Evolutionary conservation across 2,113 vertebrate species (phyloP), one percentile per base, ranked within the genome.

Genomic region (Verasper variegatus): DNA sequence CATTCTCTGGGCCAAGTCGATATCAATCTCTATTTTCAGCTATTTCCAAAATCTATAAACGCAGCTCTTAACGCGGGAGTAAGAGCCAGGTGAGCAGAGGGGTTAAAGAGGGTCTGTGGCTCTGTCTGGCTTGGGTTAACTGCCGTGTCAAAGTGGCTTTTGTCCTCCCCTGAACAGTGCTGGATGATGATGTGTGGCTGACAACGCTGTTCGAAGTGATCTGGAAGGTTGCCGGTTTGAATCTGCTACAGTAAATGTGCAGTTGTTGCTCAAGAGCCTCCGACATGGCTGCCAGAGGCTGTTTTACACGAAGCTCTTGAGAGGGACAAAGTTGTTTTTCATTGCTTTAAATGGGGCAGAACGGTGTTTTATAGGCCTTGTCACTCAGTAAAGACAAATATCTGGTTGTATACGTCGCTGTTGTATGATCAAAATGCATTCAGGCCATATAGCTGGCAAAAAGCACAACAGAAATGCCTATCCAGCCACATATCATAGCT

Each of bases 401-500:
- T 81, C 5, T 61, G 23, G 35, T 72, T 74, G 63, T 78, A 49
- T 80, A 86, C 15, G 35, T 82, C 31, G 71, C 72, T 74, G 82
- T 40, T 42, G 68, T 68, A 5, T 31, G 76, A 90, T 85, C 83
- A 74, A 79, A 76, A 82, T 73, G 69, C 76, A 63, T 78, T 68
- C 8, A 0, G 81, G 78, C 74, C 74, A 58, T 66, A 67, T 73
- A 84, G 80, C 71, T 73, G 70, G 81, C 74, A 89, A 83, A 68
- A 77, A 84, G 27, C 70, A 60, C 77, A 65, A 82, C 64, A 84
- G 74, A 81, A 76, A 83, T 59, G 87, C 84, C 73, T 90, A 85
- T 89, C 68, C 78, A 87, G 87, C 88, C 87, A 67, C 75, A 63
- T 91, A 91, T 91, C 91, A 91, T 92, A 74, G 83, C 88, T 88